A percentile compares a stretch with the other conserved stretches of the same genome.
phyloP scores from a whole-genome alignment of 2,797 vertebrate genomes.

The Kryptopterus vitreolus region DNA sequence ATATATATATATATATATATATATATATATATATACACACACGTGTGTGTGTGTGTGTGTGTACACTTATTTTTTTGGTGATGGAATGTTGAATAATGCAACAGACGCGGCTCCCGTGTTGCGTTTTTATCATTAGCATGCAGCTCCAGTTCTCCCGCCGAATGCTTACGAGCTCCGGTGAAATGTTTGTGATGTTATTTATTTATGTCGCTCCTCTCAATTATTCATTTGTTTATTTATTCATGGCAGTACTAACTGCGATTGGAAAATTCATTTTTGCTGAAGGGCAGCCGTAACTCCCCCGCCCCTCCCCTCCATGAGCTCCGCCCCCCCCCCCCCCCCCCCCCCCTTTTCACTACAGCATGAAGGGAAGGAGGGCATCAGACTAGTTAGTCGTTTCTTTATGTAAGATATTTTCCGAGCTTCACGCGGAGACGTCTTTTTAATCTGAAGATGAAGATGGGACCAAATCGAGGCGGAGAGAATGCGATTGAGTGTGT shows the following conservation, averaged over 20 bases:
- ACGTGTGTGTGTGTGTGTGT: background rate
- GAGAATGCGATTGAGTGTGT: conserved; percentile 16
- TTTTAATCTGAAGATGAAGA: conserved; percentile 64
- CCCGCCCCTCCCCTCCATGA: too few species aligned
- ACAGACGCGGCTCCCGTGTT: conserved; percentile 69
- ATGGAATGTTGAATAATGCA: conserved; percentile 73
- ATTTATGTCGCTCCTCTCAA: conserved; percentile 84
- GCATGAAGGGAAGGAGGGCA: conserved; percentile 59
- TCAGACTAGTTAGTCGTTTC: conserved; percentile 76
- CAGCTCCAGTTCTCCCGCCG: conserved; percentile 74
- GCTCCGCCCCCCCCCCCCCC: too few species aligned
- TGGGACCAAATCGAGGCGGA: conserved; percentile 50
- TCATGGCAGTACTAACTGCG: conserved; percentile 82
- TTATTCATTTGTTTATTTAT: conserved; percentile 90
- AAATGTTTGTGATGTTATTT: conserved; percentile 87
- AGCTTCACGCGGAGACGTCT: conserved; percentile 67
- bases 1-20: too few species aligned
- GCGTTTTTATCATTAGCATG: conserved; percentile 82
- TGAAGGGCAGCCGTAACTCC: conserved; percentile 75
- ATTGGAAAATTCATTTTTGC: conserved; percentile 85
- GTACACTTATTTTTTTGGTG: conserved; percentile 62
- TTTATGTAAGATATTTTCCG: conserved; percentile 72
- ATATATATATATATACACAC: too few species aligned
- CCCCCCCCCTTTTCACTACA: conserved; percentile 52
- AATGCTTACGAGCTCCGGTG: conserved; percentile 78